Evolutionary conservation across 2,113 vertebrate genomes (phyloP), one percentile per base, ranked within the genome.

Genomic region (Jacana jacana): DNA sequence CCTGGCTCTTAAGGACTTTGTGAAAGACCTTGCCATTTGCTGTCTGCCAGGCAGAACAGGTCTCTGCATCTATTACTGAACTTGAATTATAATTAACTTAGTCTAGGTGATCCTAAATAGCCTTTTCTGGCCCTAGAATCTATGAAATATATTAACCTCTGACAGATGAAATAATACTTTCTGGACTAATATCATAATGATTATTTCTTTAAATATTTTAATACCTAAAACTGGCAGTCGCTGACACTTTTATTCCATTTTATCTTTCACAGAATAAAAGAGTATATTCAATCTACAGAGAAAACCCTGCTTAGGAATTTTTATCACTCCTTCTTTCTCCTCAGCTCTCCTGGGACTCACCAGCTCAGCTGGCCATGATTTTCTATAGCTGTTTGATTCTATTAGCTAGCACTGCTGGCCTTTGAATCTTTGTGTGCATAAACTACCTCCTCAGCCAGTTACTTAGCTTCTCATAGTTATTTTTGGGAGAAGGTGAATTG

Each of bases 181-280:
- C 44, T 73, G 72, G 65, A 71, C 19, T 92, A 84, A 94, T 57
- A 78, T 69, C 15, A 44, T 90, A 84, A 94, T 94, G 25, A 88
- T 81, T 93, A 68, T 84, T 96, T 92, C 73, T 72, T 86, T 81
- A 93, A 94, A 85, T 86, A 93, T 91, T 93, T 93, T 82, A 95
- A 81, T 92, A 91, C 6, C 39, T 87, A 58, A 85, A 96, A 12
- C 37, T 57, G 48, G 7, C 10, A 17, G 48, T 37, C 10, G 57
- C 61, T 92, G 48, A 66, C 31, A 77, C 46, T 76, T 93, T 75
- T 13, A 93, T 90, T 88, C 60, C 30, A 35, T 77, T 78, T 66
- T 78, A 63, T 69, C 52, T 91, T 96, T 69, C 28, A 25, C 40
- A 72, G 88, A 88, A 86, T 69, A 88, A 72, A 86, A 88, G 17